These are phyloP conservation scores for Cataglyphis livida DNA, from an alignment of 2,888 invertebrate species.

Conservation along the genomic window DNA sequence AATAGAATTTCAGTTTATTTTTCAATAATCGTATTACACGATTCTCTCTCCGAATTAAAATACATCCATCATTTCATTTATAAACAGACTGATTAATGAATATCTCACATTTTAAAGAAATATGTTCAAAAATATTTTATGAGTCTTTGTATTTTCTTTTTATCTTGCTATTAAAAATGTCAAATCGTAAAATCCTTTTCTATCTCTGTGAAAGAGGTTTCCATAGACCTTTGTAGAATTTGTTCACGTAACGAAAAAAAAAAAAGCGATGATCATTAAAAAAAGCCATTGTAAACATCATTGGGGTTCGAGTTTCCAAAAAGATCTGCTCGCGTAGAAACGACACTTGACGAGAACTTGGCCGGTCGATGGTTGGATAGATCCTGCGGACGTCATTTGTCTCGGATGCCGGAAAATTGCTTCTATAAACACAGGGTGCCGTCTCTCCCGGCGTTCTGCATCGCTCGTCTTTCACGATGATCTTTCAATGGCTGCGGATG, in stretches of 20 bases:
- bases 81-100: not conserved
- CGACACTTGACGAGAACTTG: constrained; percentile 28
- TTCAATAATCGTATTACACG: not conserved
- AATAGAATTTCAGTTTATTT: not conserved
- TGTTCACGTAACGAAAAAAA: constrained; percentile 21
- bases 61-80: not conserved
- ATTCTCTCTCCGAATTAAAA: not conserved
- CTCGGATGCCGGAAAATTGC: constrained; percentile 69
- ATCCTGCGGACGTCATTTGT: constrained; percentile 47
- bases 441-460: constrained; percentile 42
- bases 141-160: constrained; percentile 1
- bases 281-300: constrained; percentile 63
- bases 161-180: not conserved
- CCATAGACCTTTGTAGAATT: not conserved
- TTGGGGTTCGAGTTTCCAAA: constrained; percentile 19
- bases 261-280: constrained; percentile 54
- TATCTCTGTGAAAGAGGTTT: not conserved
- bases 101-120: not conserved
- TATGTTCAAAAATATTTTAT: not conserved
- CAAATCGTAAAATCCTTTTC: not conserved
- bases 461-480: constrained; percentile 54
- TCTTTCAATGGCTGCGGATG: constrained; percentile 51
- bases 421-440: constrained; percentile 66
- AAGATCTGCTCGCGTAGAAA: constrained; percentile 5
- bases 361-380: not conserved